Percentiles rank a stretch among this genome's conserved stretches.
Evolutionary conservation across 2,113 vertebrate genomes (phyloP).

Genomic region (Antechinus stuartii): DNA sequence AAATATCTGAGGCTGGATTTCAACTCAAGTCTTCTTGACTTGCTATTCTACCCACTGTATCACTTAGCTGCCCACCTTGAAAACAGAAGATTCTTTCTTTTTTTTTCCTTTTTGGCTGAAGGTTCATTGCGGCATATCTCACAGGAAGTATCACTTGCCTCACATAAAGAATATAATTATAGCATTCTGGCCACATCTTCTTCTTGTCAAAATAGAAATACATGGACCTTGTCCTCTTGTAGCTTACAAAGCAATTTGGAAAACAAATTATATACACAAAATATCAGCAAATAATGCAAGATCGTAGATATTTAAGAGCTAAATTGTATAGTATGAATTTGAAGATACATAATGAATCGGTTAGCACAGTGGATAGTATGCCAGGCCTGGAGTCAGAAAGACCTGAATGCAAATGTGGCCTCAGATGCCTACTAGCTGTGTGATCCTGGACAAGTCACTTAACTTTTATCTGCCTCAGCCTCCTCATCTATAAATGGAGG

Average conservation of each 20-base stretch:
- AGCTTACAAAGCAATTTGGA: neutral
- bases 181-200: neutral
- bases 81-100: neutral
- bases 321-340: neutral
- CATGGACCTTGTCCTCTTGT: neutral
- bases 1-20: too few relatives aligned
- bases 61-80: too few relatives aligned
- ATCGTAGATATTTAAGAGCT: neutral
- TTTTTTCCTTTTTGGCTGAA: neutral
- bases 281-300: neutral
- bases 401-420: neutral
- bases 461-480: neutral
- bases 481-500: neutral
- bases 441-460: neutral
- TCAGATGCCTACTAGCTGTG: neutral
- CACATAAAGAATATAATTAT: neutral
- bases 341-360: neutral
- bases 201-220: neutral
- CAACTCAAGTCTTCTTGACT: too few relatives aligned
- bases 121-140: neutral
- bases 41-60: too few relatives aligned
- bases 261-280: neutral
- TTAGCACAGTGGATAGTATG: neutral
- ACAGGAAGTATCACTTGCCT: neutral
- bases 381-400: neutral